Evolutionary conservation across 2,797 vertebrate species (phyloP).

Genomic region (Chromobotia macracanthus): DNA sequence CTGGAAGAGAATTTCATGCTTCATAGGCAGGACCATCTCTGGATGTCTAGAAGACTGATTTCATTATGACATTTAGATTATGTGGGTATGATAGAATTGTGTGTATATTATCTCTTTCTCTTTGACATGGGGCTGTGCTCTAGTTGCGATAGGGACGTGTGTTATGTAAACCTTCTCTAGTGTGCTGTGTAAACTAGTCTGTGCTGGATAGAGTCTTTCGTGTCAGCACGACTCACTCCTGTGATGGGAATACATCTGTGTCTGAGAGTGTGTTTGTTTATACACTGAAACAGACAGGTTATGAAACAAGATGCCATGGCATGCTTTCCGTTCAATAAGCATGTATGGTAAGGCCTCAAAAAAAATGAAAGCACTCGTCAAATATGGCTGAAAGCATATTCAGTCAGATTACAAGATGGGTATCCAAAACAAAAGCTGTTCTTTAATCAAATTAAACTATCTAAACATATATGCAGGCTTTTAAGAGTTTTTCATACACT

Average conservation of each 20-base stretch:
- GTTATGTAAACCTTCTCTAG: no score
- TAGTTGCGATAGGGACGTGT: constrained; percentile 65
- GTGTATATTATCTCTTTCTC: constrained; percentile 17
- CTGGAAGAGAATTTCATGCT: constrained; percentile 37
- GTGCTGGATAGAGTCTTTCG: constrained; percentile 57
- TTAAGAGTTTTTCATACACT: no score
- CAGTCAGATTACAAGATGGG: no score
- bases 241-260: constrained; percentile 35
- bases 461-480: no score
- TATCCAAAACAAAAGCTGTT: no score
- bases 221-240: constrained; percentile 33
- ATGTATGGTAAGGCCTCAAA: neutral
- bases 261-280: constrained; percentile 20
- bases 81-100: constrained; percentile 11
- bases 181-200: constrained; percentile 61
- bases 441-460: no score
- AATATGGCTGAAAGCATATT: neutral
- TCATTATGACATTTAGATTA: constrained; percentile 44
- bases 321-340: neutral
- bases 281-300: neutral
- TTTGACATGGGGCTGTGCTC: constrained; percentile 53
- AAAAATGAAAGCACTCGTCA: neutral
- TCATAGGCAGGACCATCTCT: constrained; percentile 22
- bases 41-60: constrained; percentile 17
- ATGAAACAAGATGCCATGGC: constrained; percentile 34